These are phyloP conservation scores for Xiphorhynchus elegans DNA, from an alignment of 2,113 vertebrate genomes.

Conservation along the genomic window DNA sequence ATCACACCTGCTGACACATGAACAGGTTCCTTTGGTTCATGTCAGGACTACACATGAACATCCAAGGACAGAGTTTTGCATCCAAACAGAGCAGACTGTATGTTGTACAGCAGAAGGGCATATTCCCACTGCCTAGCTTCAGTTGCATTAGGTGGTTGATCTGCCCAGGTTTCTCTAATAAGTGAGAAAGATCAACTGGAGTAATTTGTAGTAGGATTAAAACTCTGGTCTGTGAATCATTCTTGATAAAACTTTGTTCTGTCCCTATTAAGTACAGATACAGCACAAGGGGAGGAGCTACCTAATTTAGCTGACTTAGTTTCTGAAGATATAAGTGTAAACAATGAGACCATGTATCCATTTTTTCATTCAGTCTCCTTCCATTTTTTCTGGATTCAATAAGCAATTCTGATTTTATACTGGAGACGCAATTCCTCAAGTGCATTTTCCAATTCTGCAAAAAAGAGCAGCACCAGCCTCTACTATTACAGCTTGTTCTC, in stretches of 20 bases:
- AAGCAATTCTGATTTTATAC: neutral
- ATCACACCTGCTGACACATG: neutral
- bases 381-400: neutral
- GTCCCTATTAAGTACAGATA: neutral
- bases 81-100: rapidly evolving
- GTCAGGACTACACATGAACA: neutral
- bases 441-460: neutral
- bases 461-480: neutral
- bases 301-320: neutral
- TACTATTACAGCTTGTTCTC: neutral
- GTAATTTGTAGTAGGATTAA: neutral
- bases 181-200: neutral
- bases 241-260: neutral
- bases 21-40: neutral
- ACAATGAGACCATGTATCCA: neutral
- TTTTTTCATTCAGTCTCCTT: neutral
- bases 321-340: neutral
- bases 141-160: neutral
- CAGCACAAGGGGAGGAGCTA: neutral
- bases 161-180: neutral
- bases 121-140: neutral
- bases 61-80: neutral
- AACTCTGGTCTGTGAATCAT: neutral
- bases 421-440: rapidly evolving
- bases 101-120: neutral